Evolutionary conservation across 30 jellyfish, hydroid and myxozoan species (phyloP).

Genomic region (Euphysa ruthae): DNA sequence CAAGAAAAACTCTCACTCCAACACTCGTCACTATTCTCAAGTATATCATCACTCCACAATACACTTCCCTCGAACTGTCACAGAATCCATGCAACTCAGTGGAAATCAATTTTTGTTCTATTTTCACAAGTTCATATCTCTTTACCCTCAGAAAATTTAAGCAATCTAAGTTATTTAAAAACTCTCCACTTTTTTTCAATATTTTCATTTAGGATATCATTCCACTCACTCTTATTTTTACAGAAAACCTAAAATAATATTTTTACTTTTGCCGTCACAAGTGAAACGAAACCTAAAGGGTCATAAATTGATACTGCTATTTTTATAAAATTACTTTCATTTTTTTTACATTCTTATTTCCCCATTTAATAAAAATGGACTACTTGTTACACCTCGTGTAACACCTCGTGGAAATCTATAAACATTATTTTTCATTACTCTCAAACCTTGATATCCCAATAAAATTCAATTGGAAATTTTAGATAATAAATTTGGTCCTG

Average conservation of each 20-base stretch:
- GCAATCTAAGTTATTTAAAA: background rate
- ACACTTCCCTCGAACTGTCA: background rate
- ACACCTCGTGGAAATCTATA: background rate
- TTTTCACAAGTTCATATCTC: background rate
- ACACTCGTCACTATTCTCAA: background rate
- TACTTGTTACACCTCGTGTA: background rate
- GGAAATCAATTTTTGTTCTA: background rate
- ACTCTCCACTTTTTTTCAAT: background rate
- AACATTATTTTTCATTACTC: background rate
- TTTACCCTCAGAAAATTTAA: background rate
- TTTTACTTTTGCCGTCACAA: background rate
- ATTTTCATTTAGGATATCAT: background rate
- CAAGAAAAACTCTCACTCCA: background rate
- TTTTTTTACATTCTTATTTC: background rate
- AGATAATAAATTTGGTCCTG: background rate
- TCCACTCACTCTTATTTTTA: background rate
- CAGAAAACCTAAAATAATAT: background rate
- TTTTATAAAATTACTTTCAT: background rate
- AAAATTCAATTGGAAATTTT: slow-evolving; percentile 1
- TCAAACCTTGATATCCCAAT: background rate
- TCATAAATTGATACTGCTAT: background rate
- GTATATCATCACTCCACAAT: slow-evolving; percentile 1
- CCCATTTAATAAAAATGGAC: slow-evolving; percentile 1
- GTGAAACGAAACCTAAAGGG: background rate
- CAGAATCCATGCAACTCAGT: slow-evolving; percentile 3